Base-by-base conservation (phyloP, 2,113 vertebrate genomes). In the Ptilonorhynchus violaceus region DNA sequence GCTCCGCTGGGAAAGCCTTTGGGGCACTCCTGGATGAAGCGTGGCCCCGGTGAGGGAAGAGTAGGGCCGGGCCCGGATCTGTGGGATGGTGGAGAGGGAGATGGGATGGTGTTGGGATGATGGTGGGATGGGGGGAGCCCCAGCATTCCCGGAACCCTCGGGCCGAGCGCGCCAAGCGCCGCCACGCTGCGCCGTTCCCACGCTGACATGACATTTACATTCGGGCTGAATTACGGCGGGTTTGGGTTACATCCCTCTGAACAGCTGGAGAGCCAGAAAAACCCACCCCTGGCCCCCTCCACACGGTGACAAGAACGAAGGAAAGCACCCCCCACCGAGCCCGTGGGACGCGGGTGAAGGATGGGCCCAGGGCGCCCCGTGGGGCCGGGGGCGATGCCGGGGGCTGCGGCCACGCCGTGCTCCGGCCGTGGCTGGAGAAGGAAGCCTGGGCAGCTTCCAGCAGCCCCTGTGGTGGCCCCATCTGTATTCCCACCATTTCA, bases 21-120 rank as follows among this genome's bases (percentile, higher is more conserved):
- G 59, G 82, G 53, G 33, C 0, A 2, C 7, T 28, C 53, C 52
- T 17, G 39, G 64, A 25, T 41, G 21, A 24, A 24, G n/a, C 2
- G 12, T 0, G 4, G 49, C 13, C 44, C 42, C 0, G 0, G 46
- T 0, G 21, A 88, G 73, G 68, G 55, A 58, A 52, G 0, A 1
- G n/a, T 1, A 1, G 66, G 67, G 70, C n/a, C 0, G 4, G n/a
- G 33, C 11, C 15, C 1, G 15, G 73, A 30, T 1, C 25, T 31
- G 41, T 0, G 4, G 85, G 72, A 19, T 60, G 78, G 42, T 49
- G 60, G 21, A 25, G 37, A 22, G 70, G 64, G 67, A 20, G 46
- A 39, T 0, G 5, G 80, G 59, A 25, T 50, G 85, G 30, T 1
- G 5, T 41, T 33, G 59, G 66, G 46, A 67, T 74, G 5, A 0